phyloP scores from a whole-genome alignment of 2,797 vertebrate species.

The Margarornis squamiger region DNA sequence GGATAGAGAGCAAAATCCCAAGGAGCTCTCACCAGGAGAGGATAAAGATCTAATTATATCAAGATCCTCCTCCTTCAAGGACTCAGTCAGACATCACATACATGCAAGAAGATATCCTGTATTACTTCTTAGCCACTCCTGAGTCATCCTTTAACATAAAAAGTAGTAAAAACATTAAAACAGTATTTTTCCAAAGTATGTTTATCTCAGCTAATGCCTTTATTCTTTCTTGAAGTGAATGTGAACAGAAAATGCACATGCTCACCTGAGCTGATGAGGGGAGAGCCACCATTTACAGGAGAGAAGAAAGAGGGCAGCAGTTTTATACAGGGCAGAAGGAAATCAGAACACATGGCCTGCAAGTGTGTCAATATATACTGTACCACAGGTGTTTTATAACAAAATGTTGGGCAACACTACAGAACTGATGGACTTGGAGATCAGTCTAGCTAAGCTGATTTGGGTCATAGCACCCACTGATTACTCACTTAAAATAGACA shows the following conservation, averaged over 20 bases:
- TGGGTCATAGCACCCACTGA: background rate
- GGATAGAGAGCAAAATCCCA: background rate
- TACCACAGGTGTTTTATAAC: background rate
- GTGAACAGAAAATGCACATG: background rate
- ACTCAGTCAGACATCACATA: background rate
- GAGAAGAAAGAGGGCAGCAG: background rate
- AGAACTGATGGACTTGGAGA: background rate
- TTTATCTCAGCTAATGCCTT: background rate
- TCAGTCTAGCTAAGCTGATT: background rate
- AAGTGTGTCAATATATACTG: background rate
- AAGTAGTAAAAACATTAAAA: background rate
- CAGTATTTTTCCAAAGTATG: background rate
- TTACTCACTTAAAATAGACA: background rate
- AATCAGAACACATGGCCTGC: background rate
- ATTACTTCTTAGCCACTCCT: background rate
- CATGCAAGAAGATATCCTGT: background rate
- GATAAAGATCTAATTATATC: background rate
- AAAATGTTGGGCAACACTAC: background rate
- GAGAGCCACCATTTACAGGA: background rate
- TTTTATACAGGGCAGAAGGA: background rate
- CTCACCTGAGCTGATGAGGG: background rate
- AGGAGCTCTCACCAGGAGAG: background rate
- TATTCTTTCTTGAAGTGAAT: background rate
- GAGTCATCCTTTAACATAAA: background rate
- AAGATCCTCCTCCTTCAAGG: background rate